These are phyloP conservation scores for Stigmatopora argus DNA, from an alignment of 2,113 vertebrate species.

Conservation along the genomic window DNA sequence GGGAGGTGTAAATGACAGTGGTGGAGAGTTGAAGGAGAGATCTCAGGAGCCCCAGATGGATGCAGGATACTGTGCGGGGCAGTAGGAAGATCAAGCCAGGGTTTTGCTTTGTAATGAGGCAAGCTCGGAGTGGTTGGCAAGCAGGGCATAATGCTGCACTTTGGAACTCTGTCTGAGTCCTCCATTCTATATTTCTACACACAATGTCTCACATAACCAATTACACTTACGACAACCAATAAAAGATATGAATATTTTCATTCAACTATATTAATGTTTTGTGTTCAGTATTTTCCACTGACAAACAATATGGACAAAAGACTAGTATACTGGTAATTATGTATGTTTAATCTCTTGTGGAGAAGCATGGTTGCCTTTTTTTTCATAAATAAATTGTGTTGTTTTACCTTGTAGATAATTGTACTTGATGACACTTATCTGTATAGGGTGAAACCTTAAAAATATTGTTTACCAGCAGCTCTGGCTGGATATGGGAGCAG, in stretches of 20 bases:
- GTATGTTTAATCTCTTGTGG: neutral
- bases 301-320: neutral
- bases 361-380: neutral
- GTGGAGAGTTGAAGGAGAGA: constrained; percentile 51
- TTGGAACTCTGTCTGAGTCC: constrained; percentile 14
- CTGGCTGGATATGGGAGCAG: constrained; percentile 19
- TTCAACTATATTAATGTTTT: neutral
- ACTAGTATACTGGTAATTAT: neutral
- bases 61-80: constrained; percentile 51
- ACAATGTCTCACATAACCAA: neutral
- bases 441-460: neutral
- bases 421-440: neutral
- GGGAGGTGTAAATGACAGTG: constrained; percentile 63
- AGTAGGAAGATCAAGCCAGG: constrained; percentile 55
- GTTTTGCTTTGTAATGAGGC: constrained; percentile 61
- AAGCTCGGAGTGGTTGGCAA: constrained; percentile 54
- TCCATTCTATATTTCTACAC: neutral
- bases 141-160: constrained; percentile 41
- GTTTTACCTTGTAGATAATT: neutral
- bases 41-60: constrained; percentile 59
- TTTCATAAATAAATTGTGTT: neutral
- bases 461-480: neutral
- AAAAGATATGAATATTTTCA: neutral
- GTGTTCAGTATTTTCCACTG: neutral
- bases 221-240: neutral